Conservation (phyloP, 1,140 invertebrate species). For the Nebria ingens region DNA sequence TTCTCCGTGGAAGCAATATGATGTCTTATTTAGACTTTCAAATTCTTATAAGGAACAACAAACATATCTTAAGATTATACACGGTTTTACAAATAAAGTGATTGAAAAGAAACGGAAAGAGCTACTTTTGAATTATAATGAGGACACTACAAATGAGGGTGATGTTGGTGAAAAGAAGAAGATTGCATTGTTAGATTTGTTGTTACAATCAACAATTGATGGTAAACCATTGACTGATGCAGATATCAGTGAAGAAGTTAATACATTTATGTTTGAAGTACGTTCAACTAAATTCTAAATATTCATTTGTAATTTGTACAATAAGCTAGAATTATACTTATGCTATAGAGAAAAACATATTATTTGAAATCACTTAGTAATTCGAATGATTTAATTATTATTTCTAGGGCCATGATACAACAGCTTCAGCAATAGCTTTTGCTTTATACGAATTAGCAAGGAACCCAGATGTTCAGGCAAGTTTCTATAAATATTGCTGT, state of each 20-base stretch:
- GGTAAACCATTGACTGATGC: constrained; percentile 45
- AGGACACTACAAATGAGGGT: constrained; percentile 23
- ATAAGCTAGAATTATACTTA: no score
- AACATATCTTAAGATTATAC: constrained; percentile 46
- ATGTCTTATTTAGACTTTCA: neutral
- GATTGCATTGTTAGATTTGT: constrained; percentile 63
- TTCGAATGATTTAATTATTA: no score
- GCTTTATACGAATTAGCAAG: constrained; percentile 44
- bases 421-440: constrained; percentile 45
- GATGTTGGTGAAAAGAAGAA: constrained; percentile 41
- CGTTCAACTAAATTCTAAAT: constrained; percentile 17
- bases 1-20: neutral
- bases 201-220: constrained; percentile 49
- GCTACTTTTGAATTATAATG: constrained; percentile 10
- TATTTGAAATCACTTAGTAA: no score
- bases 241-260: constrained; percentile 59
- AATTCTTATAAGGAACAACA: constrained; percentile 35
- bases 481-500: no score
- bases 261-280: constrained; percentile 69
- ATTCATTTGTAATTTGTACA: no score
- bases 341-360: no score
- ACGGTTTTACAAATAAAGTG: constrained; percentile 56
- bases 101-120: constrained; percentile 30
- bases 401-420: constrained; percentile 66
- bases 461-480: constrained; percentile 48